Percentiles rank a stretch among this genome's conserved stretches.
These are phyloP conservation scores for Cryptoleucopteryx plumbea DNA, from an alignment of 2,113 vertebrate species.

Conservation along the genomic window DNA sequence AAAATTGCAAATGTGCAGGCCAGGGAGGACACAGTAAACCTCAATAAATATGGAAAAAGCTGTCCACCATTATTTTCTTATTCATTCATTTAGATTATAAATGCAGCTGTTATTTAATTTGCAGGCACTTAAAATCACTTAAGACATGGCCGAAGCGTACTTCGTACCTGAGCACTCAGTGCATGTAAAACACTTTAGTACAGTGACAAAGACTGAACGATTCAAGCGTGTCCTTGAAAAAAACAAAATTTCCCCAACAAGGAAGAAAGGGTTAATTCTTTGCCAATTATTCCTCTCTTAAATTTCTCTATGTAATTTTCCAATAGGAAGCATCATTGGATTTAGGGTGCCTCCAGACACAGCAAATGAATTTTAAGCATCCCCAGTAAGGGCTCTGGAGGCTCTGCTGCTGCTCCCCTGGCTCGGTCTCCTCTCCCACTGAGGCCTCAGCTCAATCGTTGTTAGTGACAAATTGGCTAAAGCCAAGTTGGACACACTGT, in stretches of 20 bases:
- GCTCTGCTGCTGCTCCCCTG: neutral
- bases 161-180: rapidly evolving
- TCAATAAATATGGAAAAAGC: neutral
- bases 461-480: neutral
- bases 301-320: neutral
- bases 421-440: neutral
- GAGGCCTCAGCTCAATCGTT: neutral
- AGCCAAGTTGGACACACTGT: neutral
- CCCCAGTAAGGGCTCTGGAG: neutral
- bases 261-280: neutral
- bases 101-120: neutral
- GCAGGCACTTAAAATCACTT: neutral
- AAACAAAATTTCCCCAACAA: neutral
- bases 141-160: rapidly evolving
- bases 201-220: neutral
- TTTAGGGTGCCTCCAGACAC: neutral
- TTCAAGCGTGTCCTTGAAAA: neutral
- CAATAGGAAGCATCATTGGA: neutral
- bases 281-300: neutral
- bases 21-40: neutral
- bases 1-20: neutral
- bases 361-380: neutral
- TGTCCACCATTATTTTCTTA: neutral
- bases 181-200: neutral
- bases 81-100: neutral